phyloP scores from a whole-genome alignment of 2,888 invertebrate species.

The Pristionchus exspectatus region DNA sequence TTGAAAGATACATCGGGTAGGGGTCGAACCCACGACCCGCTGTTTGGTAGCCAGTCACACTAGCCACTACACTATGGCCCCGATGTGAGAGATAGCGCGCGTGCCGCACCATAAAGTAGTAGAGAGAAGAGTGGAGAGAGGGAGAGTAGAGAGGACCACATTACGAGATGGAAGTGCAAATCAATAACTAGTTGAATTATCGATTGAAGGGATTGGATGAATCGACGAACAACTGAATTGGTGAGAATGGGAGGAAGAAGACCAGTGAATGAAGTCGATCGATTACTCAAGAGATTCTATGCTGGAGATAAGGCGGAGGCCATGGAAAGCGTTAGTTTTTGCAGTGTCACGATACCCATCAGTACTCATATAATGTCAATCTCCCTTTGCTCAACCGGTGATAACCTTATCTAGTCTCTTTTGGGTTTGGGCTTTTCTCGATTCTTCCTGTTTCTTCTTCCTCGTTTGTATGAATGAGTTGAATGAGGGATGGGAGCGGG shows the following conservation, averaged over 20 bases:
- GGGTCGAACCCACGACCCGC: constrained; percentile 36
- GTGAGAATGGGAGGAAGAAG: constrained; percentile 47
- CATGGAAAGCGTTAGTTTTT: constrained; percentile 5
- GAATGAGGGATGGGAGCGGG: background rate
- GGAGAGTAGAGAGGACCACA: background rate
- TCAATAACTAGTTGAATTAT: background rate
- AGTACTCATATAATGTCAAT: no score
- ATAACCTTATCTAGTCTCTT: background rate
- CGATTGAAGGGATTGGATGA: constrained; percentile 51
- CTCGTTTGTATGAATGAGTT: background rate
- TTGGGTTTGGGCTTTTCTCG: background rate
- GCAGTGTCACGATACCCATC: background rate
- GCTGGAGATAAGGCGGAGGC: constrained; percentile 47
- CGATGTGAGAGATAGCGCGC: background rate
- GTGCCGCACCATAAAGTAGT: background rate
- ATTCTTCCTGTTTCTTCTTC: background rate
- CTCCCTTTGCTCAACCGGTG: no score
- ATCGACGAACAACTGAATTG: constrained; percentile 46
- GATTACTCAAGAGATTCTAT: constrained; percentile 44
- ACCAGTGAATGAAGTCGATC: constrained; percentile 51
- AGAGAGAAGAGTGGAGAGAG: background rate
- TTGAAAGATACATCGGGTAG: background rate
- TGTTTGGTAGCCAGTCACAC: background rate
- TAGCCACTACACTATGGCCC: constrained; percentile 22
- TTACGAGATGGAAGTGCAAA: no score